Evolutionary conservation across 1,140 invertebrate genomes (phyloP).

Genomic region (Nilaparvata lugens): DNA sequence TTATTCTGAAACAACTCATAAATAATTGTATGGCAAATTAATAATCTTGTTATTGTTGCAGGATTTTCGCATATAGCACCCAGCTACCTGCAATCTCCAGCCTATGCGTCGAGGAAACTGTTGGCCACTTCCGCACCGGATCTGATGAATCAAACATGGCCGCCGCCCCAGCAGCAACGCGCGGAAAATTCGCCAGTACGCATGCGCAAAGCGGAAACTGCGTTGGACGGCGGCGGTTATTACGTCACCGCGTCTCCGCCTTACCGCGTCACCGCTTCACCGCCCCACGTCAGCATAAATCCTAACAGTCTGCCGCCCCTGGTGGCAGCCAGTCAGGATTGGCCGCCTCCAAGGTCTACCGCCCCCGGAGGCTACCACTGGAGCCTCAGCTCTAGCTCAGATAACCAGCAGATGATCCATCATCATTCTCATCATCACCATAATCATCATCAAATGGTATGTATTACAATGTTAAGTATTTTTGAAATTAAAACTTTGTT

Average conservation of each 20-base stretch:
- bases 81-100: neutral
- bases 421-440: too few relatives aligned
- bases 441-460: too few relatives aligned
- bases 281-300: neutral
- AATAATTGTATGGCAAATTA: too few relatives aligned
- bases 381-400: too few relatives aligned
- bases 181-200: neutral
- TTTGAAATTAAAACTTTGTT: too few relatives aligned
- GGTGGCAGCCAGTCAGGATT: neutral
- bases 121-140: neutral
- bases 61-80: neutral
- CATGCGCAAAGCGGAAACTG: neutral
- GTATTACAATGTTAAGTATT: too few relatives aligned
- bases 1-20: too few relatives aligned
- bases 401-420: too few relatives aligned
- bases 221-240: neutral
- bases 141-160: neutral
- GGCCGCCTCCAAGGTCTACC: neutral
- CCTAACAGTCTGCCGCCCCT: neutral
- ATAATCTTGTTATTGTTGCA: too few relatives aligned
- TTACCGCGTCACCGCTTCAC: neutral
- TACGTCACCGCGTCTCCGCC: neutral
- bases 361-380: too few relatives aligned
- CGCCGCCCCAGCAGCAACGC: neutral
- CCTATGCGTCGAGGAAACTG: neutral